Conservation (phyloP, 2,113 vertebrate genomes). For the Spheniscus mendiculus region DNA sequence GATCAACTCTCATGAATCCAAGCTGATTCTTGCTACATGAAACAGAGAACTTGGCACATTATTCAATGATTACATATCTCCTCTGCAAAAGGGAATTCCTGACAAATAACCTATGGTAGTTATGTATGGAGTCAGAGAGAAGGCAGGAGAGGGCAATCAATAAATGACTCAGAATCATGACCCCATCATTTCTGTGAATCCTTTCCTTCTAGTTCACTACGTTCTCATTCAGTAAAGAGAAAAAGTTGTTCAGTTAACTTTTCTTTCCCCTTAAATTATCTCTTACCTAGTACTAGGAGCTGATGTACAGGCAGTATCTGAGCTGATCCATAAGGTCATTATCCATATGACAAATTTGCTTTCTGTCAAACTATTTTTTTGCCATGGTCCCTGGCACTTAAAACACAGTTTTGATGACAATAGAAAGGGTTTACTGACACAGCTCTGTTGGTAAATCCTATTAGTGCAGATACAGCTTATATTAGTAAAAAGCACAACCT, state of each 20-base stretch:
- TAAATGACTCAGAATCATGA: neutral
- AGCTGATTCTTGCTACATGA: neutral
- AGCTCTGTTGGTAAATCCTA: neutral
- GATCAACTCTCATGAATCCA: neutral
- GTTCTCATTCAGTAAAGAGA: neutral
- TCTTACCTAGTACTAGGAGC: neutral
- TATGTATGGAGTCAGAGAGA: neutral
- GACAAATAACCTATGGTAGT: neutral
- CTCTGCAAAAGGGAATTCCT: neutral
- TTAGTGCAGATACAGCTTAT: neutral
- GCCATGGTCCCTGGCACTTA: neutral
- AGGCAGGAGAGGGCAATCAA: neutral
- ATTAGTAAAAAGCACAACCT: neutral
- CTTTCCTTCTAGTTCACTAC: neutral
- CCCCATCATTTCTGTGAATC: neutral
- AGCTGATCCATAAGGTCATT: neutral
- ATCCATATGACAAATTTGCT: neutral
- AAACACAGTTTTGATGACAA: neutral
- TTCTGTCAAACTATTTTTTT: neutral
- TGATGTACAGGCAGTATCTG: neutral
- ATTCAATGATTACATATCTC: neutral
- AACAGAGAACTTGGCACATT: neutral
- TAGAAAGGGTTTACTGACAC: conserved; percentile 16
- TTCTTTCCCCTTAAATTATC: neutral
- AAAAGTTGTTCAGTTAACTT: neutral